Evolutionary conservation across 2,888 invertebrate species (phyloP).

Genomic region (Palloptera scutellata): DNA sequence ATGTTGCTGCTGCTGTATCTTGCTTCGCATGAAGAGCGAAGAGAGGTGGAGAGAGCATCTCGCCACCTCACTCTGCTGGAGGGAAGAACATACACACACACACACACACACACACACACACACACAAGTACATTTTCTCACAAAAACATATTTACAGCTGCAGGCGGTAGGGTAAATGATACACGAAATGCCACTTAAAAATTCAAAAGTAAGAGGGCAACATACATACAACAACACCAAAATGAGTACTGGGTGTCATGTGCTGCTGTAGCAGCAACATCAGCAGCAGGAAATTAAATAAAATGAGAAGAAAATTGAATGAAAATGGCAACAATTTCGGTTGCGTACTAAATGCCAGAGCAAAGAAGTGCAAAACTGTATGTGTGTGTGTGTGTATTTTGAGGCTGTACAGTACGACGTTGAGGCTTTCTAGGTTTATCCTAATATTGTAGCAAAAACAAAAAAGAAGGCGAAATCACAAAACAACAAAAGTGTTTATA

Average conservation of each 20-base stretch:
- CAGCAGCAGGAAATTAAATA: slow-evolving; percentile 5
- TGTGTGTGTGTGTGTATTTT: background rate
- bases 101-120: too few species aligned
- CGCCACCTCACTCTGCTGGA: too few species aligned
- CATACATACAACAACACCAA: background rate
- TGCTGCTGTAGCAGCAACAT: background rate
- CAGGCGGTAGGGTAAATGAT: slow-evolving; percentile 12
- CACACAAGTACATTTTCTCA: too few species aligned
- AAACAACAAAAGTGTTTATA: too few species aligned
- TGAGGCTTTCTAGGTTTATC: background rate
- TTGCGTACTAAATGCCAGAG: too few species aligned
- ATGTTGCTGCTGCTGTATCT: too few species aligned
- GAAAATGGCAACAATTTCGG: slow-evolving; percentile 23
- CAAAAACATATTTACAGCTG: too few species aligned
- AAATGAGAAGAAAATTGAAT: slow-evolving; percentile 25
- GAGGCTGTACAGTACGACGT: background rate
- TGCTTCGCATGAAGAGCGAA: too few species aligned
- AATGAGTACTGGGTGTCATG: background rate
- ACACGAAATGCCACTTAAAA: slow-evolving; percentile 28
- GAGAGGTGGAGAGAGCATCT: background rate
- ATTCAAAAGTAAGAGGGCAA: slow-evolving; percentile 10
- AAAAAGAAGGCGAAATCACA: background rate
- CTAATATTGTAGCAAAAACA: background rate
- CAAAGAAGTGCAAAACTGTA: background rate
- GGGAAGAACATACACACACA: too few species aligned